Evolutionary conservation across 2,113 vertebrate species (phyloP).

Genomic region (Pyxicephalus adspersus): DNA sequence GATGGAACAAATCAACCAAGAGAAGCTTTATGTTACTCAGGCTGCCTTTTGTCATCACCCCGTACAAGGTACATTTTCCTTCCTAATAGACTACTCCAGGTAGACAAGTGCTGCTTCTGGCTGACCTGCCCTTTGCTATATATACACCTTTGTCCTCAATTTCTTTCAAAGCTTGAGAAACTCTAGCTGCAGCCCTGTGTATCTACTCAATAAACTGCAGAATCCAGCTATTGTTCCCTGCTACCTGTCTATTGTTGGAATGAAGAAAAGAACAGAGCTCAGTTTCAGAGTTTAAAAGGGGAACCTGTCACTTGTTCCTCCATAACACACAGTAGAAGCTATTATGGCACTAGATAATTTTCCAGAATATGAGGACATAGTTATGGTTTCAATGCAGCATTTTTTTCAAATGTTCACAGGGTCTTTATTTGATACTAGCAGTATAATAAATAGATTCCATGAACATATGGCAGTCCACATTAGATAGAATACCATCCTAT

Average conservation of each 20-base stretch:
- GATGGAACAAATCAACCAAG: too few species aligned
- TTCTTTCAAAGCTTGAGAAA: slow-evolving; percentile 17
- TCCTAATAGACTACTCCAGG: too few species aligned
- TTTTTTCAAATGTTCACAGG: too few species aligned
- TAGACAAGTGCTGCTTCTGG: too few species aligned
- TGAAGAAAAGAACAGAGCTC: slow-evolving; percentile 39
- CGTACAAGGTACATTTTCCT: too few species aligned
- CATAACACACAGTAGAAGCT: slow-evolving; percentile 7
- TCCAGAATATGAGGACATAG: neutral
- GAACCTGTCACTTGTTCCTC: slow-evolving; percentile 13
- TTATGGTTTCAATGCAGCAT: too few species aligned
- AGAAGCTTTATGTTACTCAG: too few species aligned
- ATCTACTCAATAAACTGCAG: slow-evolving; percentile 25
- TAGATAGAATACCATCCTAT: too few species aligned
- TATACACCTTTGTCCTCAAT: slow-evolving; percentile 16
- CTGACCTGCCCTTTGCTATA: slow-evolving; percentile 13
- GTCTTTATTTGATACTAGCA: too few species aligned
- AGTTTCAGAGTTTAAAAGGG: slow-evolving; percentile 43
- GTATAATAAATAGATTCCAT: too few species aligned
- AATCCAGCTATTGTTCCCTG: slow-evolving; percentile 32
- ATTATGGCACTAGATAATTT: slow-evolving; percentile 17
- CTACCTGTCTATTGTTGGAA: slow-evolving; percentile 33
- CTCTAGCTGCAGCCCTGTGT: slow-evolving; percentile 6
- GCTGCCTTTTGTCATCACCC: too few species aligned
- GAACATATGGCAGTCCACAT: too few species aligned